Base-by-base conservation (phyloP, 1,140 invertebrate species). In the Lordiphosa clarofinis region DNA sequence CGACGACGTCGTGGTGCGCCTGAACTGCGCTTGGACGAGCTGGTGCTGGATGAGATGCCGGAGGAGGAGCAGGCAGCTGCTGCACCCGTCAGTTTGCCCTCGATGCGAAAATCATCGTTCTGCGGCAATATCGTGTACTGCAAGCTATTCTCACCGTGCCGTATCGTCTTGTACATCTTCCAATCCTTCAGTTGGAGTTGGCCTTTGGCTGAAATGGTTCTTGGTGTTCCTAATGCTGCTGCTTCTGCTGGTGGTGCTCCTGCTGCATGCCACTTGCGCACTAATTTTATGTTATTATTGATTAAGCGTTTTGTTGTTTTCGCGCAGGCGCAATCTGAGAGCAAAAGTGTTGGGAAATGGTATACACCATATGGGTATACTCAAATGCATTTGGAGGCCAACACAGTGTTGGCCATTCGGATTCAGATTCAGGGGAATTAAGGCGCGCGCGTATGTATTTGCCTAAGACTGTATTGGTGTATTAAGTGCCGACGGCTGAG, bases 71-170 rank as follows among this genome's bases (percentile, higher is more conserved):
- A 62, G 43, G 43, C 43, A 46, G 43, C 43, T 37, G 61, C 78
- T 10, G 89, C 42, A 4, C 57, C 75, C 4, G 66, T 54, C 11
- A 91, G 75, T 38, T 91, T 91, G 61, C 91, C 92, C 62, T 92
- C 91, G 58, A 89, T 91, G n/a, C 92, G 87, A 60, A 92, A 91
- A 73, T 92, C 92, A 81, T 93, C 93, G 15, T 92, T 93, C 84
- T 94, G 93, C 38, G 93, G 93, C 35, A 94, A 89, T 66, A 94
- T 94, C 36, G 92, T 93, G 82, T 94, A 94, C 70, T 94, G 93
- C 67, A 94, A 90, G 73, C 92, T 93, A 70, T 93, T 92, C 76
- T 94, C 93, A 31, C 93, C 93, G 81, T 94, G 93, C 54, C 92
- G 88, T 75, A 94, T 93, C 43, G 93, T 94, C 90, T 94, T 94